A percentile compares a stretch with the other conserved stretches of the same genome.
phyloP scores from a whole-genome alignment of 2,113 vertebrate genomes.

The Triplophysa rosa region DNA sequence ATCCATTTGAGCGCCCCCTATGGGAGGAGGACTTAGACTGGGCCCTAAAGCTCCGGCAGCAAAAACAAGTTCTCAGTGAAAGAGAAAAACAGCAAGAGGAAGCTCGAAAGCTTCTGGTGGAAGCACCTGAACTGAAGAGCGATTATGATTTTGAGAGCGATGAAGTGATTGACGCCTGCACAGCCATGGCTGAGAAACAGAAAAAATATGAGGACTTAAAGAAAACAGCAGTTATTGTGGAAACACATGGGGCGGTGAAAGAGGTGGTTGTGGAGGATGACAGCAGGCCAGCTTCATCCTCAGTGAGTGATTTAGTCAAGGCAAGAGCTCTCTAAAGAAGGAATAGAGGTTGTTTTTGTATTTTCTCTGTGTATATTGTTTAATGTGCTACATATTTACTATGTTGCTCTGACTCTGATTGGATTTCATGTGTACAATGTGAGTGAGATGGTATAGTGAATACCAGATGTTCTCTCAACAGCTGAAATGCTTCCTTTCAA shows the following conservation, averaged over 20 bases:
- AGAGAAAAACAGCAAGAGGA: slow-evolving; percentile 66
- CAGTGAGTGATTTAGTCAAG: slow-evolving; percentile 80
- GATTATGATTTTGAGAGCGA: slow-evolving; percentile 97
- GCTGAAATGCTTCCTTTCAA: not conserved
- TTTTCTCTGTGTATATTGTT: not conserved
- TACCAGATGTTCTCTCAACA: not conserved
- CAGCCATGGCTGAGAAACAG: slow-evolving; percentile 88
- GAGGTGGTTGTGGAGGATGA: slow-evolving; percentile 70
- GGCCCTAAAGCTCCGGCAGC: slow-evolving; percentile 79
- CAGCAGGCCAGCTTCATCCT: slow-evolving; percentile 60
- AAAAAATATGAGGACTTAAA: slow-evolving; percentile 74
- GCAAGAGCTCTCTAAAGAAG: slow-evolving; percentile 71
- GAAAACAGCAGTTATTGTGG: slow-evolving; percentile 74
- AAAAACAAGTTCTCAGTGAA: slow-evolving; percentile 71
- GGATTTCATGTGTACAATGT: not conserved
- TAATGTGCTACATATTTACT: not conserved
- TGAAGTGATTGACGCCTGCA: slow-evolving; percentile 90
- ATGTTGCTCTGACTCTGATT: not conserved
- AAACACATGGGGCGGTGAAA: slow-evolving; percentile 78
- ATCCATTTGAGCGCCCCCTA: slow-evolving; percentile 82
- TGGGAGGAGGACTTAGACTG: slow-evolving; percentile 93
- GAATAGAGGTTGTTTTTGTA: not conserved
- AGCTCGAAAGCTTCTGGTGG: slow-evolving; percentile 56
- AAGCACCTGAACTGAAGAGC: slow-evolving; percentile 78
- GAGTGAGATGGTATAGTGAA: not conserved